These are phyloP conservation scores for Acrobasis consociella DNA, from an alignment of 2,888 invertebrate genomes.

Conservation along the genomic window DNA sequence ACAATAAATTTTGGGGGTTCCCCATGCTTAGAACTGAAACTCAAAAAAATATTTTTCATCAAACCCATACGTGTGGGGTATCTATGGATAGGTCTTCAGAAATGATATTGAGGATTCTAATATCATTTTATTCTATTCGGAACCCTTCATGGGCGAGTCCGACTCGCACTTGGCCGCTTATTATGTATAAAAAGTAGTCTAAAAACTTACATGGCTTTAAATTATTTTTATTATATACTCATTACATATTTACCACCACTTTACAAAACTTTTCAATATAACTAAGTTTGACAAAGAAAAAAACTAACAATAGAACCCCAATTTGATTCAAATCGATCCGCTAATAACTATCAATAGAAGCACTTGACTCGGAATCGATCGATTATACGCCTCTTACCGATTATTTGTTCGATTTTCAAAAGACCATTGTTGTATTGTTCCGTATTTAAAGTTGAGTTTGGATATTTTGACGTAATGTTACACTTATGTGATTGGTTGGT, in stretches of 20 bases:
- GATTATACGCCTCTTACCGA: constrained; percentile 31
- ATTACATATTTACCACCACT: neutral
- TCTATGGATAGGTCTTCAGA: no score
- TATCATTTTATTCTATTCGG: no score
- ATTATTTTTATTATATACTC: neutral
- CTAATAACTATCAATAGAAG: constrained; percentile 32
- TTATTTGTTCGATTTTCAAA: constrained; percentile 28
- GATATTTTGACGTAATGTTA: constrained; percentile 27
- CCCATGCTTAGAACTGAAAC: no score
- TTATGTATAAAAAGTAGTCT: no score
- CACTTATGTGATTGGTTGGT: neutral
- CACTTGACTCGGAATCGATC: constrained; percentile 34
- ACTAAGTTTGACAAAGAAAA: constrained; percentile 9
- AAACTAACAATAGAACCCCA: constrained; percentile 24
- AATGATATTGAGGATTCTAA: no score
- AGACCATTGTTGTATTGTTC: constrained; percentile 15
- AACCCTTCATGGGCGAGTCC: no score
- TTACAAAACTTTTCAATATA: constrained; percentile 9
- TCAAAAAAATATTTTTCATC: no score
- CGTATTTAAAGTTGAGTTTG: constrained; percentile 12
- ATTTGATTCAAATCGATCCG: constrained; percentile 24
- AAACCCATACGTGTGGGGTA: no score
- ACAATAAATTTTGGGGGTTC: no score
- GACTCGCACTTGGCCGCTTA: no score
- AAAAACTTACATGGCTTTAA: no score